A percentile compares a stretch with the other conserved stretches of the same genome.
phyloP scores from a whole-genome alignment of 2,888 invertebrate genomes.

The Euplexia lucipara region DNA sequence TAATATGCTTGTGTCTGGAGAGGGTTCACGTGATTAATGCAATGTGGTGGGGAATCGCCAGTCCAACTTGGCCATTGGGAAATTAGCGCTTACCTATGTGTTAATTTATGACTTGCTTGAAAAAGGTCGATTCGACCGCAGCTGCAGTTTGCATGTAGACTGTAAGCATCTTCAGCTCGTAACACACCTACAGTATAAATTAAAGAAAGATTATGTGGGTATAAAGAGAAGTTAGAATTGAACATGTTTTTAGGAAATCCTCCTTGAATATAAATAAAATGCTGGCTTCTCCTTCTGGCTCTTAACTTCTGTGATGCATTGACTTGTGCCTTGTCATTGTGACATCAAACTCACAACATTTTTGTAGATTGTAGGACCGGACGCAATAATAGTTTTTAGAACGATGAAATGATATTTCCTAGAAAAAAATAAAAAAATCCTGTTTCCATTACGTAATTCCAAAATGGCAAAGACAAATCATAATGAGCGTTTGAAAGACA shows the following conservation, averaged over 20 bases:
- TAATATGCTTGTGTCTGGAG: no score
- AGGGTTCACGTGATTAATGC: no score
- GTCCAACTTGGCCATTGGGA: no score
- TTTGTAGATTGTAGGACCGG: background rate
- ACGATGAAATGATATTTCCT: constrained; percentile 29
- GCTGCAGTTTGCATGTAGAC: no score
- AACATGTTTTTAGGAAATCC: constrained; percentile 6
- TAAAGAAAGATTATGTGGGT: no score
- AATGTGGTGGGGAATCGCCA: no score
- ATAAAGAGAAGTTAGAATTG: no score
- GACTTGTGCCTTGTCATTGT: constrained; percentile 27
- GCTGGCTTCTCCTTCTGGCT: constrained; percentile 35
- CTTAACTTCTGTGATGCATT: constrained; percentile 10
- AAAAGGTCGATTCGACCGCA: no score
- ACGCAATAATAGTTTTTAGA: background rate
- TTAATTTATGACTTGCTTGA: background rate
- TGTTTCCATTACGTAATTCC: constrained; percentile 18
- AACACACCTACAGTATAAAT: no score
- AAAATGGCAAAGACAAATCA: constrained; percentile 41
- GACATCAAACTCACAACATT: background rate
- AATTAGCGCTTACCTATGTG: no score
- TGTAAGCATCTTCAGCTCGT: no score
- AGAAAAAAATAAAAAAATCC: constrained; percentile 10
- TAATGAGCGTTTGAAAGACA: constrained; percentile 38
- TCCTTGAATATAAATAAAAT: constrained; percentile 9